Evolutionary conservation across 2,888 invertebrate genomes (phyloP), one percentile per base, ranked within the genome.

Genomic region (Alviniconcha strummeri): DNA sequence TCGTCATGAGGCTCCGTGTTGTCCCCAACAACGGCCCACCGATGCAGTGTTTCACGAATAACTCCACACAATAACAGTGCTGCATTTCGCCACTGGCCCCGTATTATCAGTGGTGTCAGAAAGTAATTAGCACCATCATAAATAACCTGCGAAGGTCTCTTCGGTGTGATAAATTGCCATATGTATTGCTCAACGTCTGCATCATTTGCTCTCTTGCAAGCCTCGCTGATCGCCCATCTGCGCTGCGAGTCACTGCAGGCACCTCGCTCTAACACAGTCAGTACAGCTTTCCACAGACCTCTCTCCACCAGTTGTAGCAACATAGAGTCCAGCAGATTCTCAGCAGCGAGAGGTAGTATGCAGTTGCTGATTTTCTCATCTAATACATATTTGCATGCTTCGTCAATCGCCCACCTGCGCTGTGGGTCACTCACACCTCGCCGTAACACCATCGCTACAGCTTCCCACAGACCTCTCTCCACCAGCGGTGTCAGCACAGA

Each of bases 361-460:
- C 52, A 13, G 7, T 52, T 11, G 11, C 36, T 2, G 9, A 79
- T 36, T 36, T 15, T 9, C 13, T 67, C 57, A 67, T 67, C 52
- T 56, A 13, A 15, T n/a, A 15, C 64, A 67, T 67, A 52, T 52
- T n/a, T 52, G n/a, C 64, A 52, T 64, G 64, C 67, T 36, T 79
- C 57, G 36, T 79, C 67, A 2, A 67, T 52, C 5, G 52, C 79
- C 79, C 79, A 79, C n/a, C 79, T 79, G 52, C 54, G 54, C 57
- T 9, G 79, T 8, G 5, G 8, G 5, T 36, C 9, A 15, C 67
- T 64, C n/a, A 77, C 57, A 19, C 77, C 77, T 57, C 19, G 9
- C 11, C 13, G 15, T 17, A 67, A 15, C 17, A 67, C 54, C 15
- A 17, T 67, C 9, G 15, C 67, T 19, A 67, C 64, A 5, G 67